Conservation (phyloP, 2,888 invertebrate genomes). For the Eustalomyia histrio region DNA sequence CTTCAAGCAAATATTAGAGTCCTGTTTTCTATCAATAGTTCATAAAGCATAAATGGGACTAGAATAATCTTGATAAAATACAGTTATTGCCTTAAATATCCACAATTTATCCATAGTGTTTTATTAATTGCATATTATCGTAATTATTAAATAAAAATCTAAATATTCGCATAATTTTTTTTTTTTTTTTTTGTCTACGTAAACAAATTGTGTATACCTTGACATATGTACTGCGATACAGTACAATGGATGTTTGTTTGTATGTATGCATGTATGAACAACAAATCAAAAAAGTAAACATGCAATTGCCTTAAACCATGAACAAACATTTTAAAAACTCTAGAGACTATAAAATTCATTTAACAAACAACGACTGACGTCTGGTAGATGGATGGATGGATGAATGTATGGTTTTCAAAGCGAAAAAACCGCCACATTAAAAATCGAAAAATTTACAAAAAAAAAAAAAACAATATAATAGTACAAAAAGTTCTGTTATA, state of each 20-base stretch:
- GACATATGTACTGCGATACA: slow-evolving; percentile 39
- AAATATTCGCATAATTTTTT: slow-evolving; percentile 30
- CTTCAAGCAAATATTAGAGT: too few relatives aligned
- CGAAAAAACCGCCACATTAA: slow-evolving; percentile 58
- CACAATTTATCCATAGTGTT: slow-evolving; percentile 7
- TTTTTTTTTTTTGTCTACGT: too few relatives aligned
- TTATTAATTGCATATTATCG: slow-evolving; percentile 47
- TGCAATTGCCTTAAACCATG: slow-evolving; percentile 65
- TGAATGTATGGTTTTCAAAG: slow-evolving; percentile 62
- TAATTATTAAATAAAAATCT: slow-evolving; percentile 51
- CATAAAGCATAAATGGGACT: too few relatives aligned
- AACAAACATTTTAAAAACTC: slow-evolving; percentile 63
- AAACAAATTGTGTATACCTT: slow-evolving; percentile 59
- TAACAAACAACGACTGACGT: slow-evolving; percentile 63
- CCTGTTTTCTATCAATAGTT: too few relatives aligned
- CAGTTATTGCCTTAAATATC: neutral
- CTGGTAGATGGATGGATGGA: slow-evolving; percentile 63
- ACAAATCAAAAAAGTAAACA: slow-evolving; percentile 58
- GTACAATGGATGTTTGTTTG: neutral
- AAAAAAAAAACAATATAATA: slow-evolving; percentile 12
- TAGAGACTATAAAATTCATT: slow-evolving; percentile 65
- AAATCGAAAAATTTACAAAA: slow-evolving; percentile 21
- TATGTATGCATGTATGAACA: slow-evolving; percentile 26
- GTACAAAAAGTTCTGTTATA: slow-evolving; percentile 62
- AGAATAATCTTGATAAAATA: neutral